Conservation (phyloP, 2,888 invertebrate genomes). For the Acronicta aceris region DNA sequence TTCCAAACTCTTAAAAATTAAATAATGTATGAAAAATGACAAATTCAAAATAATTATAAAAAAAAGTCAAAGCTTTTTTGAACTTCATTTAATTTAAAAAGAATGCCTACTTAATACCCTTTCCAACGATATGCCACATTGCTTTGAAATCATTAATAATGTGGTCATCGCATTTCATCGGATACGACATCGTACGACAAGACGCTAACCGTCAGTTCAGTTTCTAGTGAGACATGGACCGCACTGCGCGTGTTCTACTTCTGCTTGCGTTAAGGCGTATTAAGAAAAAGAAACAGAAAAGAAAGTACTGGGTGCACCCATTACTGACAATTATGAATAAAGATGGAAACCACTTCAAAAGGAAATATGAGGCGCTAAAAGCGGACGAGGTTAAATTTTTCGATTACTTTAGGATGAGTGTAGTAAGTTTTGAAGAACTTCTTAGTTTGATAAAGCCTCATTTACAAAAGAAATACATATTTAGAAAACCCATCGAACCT, state of each 20-base stretch:
- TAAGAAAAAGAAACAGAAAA: conserved; percentile 7
- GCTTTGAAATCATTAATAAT: too few species aligned
- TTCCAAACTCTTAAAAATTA: too few species aligned
- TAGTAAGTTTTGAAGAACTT: conserved; percentile 10
- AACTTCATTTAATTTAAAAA: too few species aligned
- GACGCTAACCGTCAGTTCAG: conserved; percentile 1
- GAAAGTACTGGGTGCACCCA: too few species aligned
- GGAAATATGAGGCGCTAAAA: conserved; percentile 10
- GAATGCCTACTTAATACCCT: too few species aligned
- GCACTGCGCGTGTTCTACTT: neutral
- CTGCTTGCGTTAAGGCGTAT: neutral
- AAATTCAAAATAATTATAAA: too few species aligned
- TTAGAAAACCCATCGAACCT: conserved; percentile 9
- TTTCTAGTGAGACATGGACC: conserved; percentile 4
- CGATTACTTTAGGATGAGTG: conserved; percentile 6
- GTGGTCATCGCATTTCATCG: too few species aligned
- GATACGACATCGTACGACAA: too few species aligned
- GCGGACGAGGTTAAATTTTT: conserved; percentile 3
- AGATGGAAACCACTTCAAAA: conserved; percentile 7
- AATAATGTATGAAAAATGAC: too few species aligned
- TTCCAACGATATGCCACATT: too few species aligned
- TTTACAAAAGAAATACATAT: conserved; percentile 7
- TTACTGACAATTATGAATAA: conserved; percentile 8
- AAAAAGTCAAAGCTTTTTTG: too few species aligned
- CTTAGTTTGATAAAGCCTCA: conserved; percentile 4